These are phyloP conservation scores for Gambusia yucatana DNA, from an alignment of 2,797 vertebrate species.

Conservation along the genomic window DNA sequence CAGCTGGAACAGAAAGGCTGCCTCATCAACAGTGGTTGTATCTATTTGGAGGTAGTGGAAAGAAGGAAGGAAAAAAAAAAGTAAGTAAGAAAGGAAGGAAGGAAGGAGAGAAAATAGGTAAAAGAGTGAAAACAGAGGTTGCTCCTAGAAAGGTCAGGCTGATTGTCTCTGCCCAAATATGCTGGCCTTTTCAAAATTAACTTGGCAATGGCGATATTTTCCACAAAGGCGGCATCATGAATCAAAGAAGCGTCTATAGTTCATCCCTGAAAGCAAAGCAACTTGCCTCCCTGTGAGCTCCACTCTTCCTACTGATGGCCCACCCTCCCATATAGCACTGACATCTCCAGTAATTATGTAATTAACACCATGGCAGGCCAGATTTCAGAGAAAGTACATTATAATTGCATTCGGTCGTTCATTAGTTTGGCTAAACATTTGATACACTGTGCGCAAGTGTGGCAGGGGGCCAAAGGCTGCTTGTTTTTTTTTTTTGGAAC, in stretches of 20 bases:
- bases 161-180: conserved; percentile 86
- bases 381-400: conserved; percentile 82
- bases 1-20: conserved; percentile 54
- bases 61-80: conserved; percentile 1
- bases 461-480: conserved; percentile 70
- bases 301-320: conserved; percentile 52
- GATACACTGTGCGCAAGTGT: conserved; percentile 68
- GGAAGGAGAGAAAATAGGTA: conserved; percentile 52
- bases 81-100: not conserved
- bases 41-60: conserved; percentile 52
- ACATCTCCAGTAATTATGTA: conserved; percentile 85
- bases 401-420: conserved; percentile 83
- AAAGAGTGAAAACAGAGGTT: conserved; percentile 74
- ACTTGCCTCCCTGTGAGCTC: conserved; percentile 48
- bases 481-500: conserved; percentile 73
- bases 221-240: conserved; percentile 83
- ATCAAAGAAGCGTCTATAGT: conserved; percentile 82
- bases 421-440: conserved; percentile 81
- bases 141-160: conserved; percentile 85
- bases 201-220: conserved; percentile 85
- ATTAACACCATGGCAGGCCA: conserved; percentile 84
- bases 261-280: conserved; percentile 75
- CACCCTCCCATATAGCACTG: conserved; percentile 63
- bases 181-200: conserved; percentile 88
- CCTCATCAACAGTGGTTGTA: conserved; percentile 60